phyloP scores from a whole-genome alignment of 2,113 vertebrate genomes.

The Microcebus jonahi region DNA sequence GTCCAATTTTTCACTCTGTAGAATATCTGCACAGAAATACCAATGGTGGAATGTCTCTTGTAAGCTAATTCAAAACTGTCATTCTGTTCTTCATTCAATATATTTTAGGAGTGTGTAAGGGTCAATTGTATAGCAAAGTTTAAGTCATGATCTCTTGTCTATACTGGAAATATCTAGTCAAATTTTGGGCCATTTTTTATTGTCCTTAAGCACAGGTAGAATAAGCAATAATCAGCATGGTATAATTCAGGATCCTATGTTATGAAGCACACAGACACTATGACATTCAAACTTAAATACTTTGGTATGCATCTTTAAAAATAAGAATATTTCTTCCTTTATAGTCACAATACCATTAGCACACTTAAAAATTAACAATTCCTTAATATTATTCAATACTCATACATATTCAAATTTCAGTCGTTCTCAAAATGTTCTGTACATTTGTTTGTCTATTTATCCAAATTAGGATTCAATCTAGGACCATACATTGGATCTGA shows the following conservation, averaged over 20 bases:
- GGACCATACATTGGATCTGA: neutral
- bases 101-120: conserved; percentile 10
- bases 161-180: conserved; percentile 34
- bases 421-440: neutral
- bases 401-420: neutral
- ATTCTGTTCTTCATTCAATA: neutral
- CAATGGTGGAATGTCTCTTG: neutral
- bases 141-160: neutral
- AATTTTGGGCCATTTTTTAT: neutral
- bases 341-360: conserved; percentile 9
- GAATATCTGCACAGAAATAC: neutral
- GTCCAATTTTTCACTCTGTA: neutral
- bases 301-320: neutral
- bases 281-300: neutral
- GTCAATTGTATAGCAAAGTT: neutral
- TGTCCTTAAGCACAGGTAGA: neutral
- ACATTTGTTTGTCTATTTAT: neutral
- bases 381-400: neutral
- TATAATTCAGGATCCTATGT: conserved; percentile 36
- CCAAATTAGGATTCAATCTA: neutral
- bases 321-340: neutral
- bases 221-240: neutral
- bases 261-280: neutral
- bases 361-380: neutral
- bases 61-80: neutral